Conservation (phyloP, 2,888 invertebrate species). For the Autographa pulchrina region DNA sequence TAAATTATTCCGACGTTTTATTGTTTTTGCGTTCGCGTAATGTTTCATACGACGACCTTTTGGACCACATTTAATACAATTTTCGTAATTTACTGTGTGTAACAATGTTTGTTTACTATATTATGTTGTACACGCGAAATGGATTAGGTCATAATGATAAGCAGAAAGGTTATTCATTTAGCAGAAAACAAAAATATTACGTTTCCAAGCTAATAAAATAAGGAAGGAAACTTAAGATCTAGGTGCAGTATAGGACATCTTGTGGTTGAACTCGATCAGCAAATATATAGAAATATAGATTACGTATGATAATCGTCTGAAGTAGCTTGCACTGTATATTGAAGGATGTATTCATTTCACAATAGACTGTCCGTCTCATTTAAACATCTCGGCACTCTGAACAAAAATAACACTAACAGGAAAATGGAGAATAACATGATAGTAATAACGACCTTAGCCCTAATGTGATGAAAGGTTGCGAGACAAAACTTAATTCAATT, state of each 20-base stretch:
- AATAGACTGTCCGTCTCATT: neutral
- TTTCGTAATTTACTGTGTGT: slow-evolving; percentile 14
- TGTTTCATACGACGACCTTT: slow-evolving; percentile 48
- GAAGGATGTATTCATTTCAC: neutral
- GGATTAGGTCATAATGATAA: neutral
- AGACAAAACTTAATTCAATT: slow-evolving; percentile 20
- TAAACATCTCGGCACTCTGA: neutral
- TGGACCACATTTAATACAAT: slow-evolving; percentile 31
- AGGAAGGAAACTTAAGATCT: neutral
- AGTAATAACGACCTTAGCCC: slow-evolving; percentile 8
- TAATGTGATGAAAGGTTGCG: slow-evolving; percentile 17
- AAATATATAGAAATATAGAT: neutral
- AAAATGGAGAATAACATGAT: neutral
- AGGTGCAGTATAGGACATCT: neutral
- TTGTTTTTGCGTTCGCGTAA: slow-evolving; percentile 30
- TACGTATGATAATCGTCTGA: too few relatives aligned
- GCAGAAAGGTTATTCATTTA: neutral
- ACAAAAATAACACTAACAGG: neutral
- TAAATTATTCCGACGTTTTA: slow-evolving; percentile 40
- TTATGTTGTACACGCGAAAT: neutral
- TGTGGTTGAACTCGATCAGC: neutral
- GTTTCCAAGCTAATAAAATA: too few relatives aligned
- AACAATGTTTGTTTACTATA: slow-evolving; percentile 4
- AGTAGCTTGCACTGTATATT: too few relatives aligned
- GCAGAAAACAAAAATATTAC: neutral